A percentile compares a stretch with the other conserved stretches of the same genome.
These are phyloP conservation scores for Heliconius charithonia DNA, from an alignment of 2,888 invertebrate species.

Conservation along the genomic window DNA sequence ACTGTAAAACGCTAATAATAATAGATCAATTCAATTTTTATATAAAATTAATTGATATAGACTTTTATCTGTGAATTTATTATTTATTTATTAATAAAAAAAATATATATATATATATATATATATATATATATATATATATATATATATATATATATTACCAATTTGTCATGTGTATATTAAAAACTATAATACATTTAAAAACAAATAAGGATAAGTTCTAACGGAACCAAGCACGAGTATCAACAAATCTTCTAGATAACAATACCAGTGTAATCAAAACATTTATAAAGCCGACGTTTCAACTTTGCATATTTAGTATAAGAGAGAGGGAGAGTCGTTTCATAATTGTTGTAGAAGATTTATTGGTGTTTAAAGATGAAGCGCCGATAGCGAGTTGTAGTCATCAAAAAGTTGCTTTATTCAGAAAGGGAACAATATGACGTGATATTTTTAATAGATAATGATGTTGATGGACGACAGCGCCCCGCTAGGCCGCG, in stretches of 20 bases:
- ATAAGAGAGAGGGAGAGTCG: constrained; percentile 56
- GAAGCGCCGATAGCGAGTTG: constrained; percentile 67
- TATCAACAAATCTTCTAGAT: constrained; percentile 22
- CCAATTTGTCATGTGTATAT: too few species aligned
- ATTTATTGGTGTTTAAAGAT: constrained; percentile 79
- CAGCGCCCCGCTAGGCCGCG: constrained; percentile 64
- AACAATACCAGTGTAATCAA: constrained; percentile 39
- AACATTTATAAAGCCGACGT: constrained; percentile 46
- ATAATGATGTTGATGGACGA: constrained; percentile 82
- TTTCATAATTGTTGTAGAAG: constrained; percentile 74
- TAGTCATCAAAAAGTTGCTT: constrained; percentile 69
- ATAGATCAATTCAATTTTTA: not conserved
- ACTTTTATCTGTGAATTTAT: not conserved
- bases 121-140: too few species aligned
- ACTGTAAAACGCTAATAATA: not conserved
- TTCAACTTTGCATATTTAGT: constrained; percentile 53
- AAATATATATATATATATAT: too few species aligned
- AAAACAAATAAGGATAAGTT: not conserved
- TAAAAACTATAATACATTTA: too few species aligned
- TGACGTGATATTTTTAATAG: constrained; percentile 83
- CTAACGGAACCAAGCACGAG: constrained; percentile 7
- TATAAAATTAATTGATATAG: too few species aligned
- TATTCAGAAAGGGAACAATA: constrained; percentile 81
- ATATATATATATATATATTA: too few species aligned
- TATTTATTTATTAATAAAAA: too few species aligned